Base-by-base conservation (phyloP, 2,113 vertebrate genomes). In the Urocolius indicus region DNA sequence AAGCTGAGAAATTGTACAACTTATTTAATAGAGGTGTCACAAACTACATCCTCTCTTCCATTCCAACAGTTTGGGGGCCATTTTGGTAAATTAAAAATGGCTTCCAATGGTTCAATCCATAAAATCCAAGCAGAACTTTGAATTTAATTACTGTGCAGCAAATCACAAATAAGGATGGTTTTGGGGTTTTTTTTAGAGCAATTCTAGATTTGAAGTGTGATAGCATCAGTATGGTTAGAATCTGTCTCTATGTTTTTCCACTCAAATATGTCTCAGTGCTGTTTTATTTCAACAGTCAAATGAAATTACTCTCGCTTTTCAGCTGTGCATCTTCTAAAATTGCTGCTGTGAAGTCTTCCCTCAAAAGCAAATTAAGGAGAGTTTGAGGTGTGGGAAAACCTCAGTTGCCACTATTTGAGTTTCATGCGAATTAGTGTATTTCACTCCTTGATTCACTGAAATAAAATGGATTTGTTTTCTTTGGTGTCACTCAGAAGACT, bases 341-440 rank as follows among this genome's bases (percentile, higher is more conserved):
- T 95, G 85, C 34, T 77, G 36, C 51, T 67, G 55, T 83, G 88
- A 90, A 94, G 59, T 69, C 46, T 85, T 84, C 43, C 43, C 20
- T 92, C 83, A 71, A 92, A 92, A 77, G 43, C 14, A 95, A 88
- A 95, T 93, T 86, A 92, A 81, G 59, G 85, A 11, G 67, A 36
- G 13, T 78, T 61, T 67, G 72, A 90, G 18, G 34, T 67, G 76
- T 76, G 63, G 38, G 63, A 51, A 95, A 96, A 86, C 51, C 83
- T 92, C 55, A 43, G 63, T 73, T 93, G 63, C 68, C 23, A 54
- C 63, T 92, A 63, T 90, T 95, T 88, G 63, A 38, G 36, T 92
- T 92, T 92, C 61, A 83, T 88, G 62, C 58, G 52, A 96, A 96
- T 96, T 96, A 88, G 85, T 86, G 85, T 88, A 69, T 93, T 94